Base-by-base conservation (phyloP, 2,113 vertebrate species). In the Sakesphorus luctuosus region DNA sequence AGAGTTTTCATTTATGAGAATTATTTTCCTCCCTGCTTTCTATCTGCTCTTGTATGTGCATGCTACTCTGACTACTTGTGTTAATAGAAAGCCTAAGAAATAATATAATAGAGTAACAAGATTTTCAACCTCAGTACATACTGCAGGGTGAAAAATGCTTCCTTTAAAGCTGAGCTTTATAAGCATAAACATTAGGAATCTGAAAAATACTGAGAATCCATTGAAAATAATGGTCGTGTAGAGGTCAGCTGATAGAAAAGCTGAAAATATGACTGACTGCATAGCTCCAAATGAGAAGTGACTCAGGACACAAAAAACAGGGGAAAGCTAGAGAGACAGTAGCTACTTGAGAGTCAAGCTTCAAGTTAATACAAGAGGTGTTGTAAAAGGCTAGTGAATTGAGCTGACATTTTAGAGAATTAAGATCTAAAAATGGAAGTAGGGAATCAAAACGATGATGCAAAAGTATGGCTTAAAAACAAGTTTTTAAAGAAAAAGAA, bases 391-490 rank as follows among this genome's bases (percentile, higher is more conserved):
- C 28, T 74, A 28, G 59, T 77, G 72, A 86, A 50, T 46, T 40
- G 29, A 94, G 47, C 7, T 90, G 84, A 91, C 55, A 80, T 96
- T 94, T 86, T 52, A 83, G 35, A 36, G 47, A 90, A 93, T 92
- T 85, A 86, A 94, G 86, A 72, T 44, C 25, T 72, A 67, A 35
- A 93, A 90, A 80, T 68, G 31, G 68, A 91, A 95, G 66, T 26
- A 74, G 6, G 20, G 36, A 88, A 77, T 84, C 31, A 90, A 95
- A 87, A 47, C 14, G 26, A 43, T 71, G 38, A 73, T 67, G 33
- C 49, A 79, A 91, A 94, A 72, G 3, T 24, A 46, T 38, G 13
- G 23, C 53, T 76, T 94, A 46, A 89, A 90, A 92, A 90, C 14
- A 74, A 74, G 25, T 61, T 91, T 59, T 71, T 31, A 53, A 82